phyloP scores from a whole-genome alignment of 2,113 vertebrate species.

The Phylloscopus trochiloides region DNA sequence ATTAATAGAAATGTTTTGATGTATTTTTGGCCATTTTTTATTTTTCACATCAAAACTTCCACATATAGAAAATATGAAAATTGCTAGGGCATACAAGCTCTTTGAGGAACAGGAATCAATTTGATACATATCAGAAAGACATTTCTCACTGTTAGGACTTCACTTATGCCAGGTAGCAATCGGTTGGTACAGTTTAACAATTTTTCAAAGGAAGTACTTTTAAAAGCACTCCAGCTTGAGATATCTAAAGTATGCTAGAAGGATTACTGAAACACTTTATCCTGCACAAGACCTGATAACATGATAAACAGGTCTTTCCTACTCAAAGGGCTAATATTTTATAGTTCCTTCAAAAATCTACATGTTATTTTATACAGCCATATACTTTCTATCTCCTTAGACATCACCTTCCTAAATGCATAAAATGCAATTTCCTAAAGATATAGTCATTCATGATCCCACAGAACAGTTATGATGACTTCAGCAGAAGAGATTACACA shows the following conservation, averaged over 20 bases:
- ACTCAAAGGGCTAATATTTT: conserved; percentile 49
- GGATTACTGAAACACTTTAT: conserved; percentile 15
- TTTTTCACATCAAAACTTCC: conserved; percentile 67
- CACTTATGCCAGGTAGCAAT: conserved; percentile 20
- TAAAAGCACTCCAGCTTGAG: background rate
- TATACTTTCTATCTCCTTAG: conserved; percentile 34
- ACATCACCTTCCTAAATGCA: conserved; percentile 30
- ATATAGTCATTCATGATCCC: conserved; percentile 40
- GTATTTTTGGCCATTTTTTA: conserved; percentile 85
- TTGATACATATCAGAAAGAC: conserved; percentile 51
- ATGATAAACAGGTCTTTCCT: conserved; percentile 35
- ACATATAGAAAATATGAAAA: conserved; percentile 82
- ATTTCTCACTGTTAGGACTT: conserved; percentile 64
- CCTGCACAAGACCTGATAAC: background rate
- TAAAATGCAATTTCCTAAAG: conserved; percentile 51
- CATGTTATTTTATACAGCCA: conserved; percentile 48
- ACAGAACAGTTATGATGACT: conserved; percentile 62
- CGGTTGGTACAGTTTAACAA: background rate
- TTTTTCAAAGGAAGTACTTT: conserved; percentile 24
- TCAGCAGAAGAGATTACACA: conserved; percentile 61
- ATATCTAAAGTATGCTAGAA: conserved; percentile 3
- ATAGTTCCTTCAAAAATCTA: conserved; percentile 50
- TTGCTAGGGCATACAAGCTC: conserved; percentile 85
- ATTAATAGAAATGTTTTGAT: conserved; percentile 96
- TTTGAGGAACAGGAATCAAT: conserved; percentile 74